Evolutionary conservation across 2,113 vertebrate genomes (phyloP).

Genomic region (Labrus mixtus): DNA sequence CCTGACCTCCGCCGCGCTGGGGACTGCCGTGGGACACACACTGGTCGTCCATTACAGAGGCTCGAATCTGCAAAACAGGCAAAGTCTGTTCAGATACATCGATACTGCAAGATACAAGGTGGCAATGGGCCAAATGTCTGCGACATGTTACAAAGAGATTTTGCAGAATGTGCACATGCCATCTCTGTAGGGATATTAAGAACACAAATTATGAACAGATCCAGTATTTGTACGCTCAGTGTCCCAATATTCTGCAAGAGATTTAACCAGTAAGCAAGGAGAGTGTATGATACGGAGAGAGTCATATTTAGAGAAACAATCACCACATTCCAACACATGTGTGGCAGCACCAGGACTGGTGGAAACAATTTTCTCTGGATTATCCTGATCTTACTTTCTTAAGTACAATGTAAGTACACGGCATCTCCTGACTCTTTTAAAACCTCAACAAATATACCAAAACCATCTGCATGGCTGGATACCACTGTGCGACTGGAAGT

Average conservation of each 20-base stretch:
- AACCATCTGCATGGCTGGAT: neutral
- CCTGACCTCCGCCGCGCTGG: slow-evolving; percentile 65
- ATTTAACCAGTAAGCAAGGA: neutral
- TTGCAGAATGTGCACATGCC: too few species aligned
- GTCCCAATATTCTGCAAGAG: neutral
- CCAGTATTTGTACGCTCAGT: too few species aligned
- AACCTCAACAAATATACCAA: neutral
- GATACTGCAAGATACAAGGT: neutral
- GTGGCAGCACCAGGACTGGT: neutral
- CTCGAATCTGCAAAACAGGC: slow-evolving; percentile 38
- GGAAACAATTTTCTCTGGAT: slow-evolving; percentile 2
- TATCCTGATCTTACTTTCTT: neutral
- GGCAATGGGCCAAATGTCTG: neutral
- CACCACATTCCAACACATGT: neutral
- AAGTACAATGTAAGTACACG: neutral
- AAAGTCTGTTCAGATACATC: neutral
- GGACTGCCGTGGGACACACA: slow-evolving; percentile 79
- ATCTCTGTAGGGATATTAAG: too few species aligned
- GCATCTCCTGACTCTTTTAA: neutral
- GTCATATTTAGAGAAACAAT: neutral
- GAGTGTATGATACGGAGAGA: neutral
- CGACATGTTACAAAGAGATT: neutral
- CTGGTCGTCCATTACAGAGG: slow-evolving; percentile 89
- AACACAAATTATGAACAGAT: neutral
- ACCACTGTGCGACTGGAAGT: neutral